Percentiles rank a stretch among this genome's conserved stretches.
These are phyloP conservation scores for Tyto alba DNA, from an alignment of 2,113 vertebrate genomes.

Conservation along the genomic window DNA sequence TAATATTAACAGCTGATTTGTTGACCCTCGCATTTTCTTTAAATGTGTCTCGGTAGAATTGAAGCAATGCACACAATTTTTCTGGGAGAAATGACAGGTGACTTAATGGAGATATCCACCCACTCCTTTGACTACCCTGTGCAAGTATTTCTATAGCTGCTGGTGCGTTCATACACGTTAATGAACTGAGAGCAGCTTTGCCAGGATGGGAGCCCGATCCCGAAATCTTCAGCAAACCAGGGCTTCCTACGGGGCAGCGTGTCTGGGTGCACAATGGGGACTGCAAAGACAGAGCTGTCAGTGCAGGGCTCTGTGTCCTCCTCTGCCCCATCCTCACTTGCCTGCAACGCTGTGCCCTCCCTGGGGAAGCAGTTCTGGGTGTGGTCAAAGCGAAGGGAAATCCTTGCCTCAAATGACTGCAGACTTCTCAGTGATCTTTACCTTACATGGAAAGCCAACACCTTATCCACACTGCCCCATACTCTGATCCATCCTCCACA, in stretches of 20 bases:
- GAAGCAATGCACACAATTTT: neutral
- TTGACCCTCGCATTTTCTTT: neutral
- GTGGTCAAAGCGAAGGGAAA: neutral
- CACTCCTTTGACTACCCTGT: neutral
- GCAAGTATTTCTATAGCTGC: neutral
- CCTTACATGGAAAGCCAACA: accelerated
- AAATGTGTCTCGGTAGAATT: neutral
- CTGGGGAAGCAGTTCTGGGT: neutral
- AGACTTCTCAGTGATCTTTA: neutral
- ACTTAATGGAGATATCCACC: neutral
- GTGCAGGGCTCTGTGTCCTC: accelerated
- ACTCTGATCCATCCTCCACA: neutral
- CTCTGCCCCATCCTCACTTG: neutral
- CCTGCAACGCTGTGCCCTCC: accelerated
- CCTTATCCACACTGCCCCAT: neutral
- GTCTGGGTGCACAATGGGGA: neutral
- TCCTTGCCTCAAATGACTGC: neutral
- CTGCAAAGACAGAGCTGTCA: neutral
- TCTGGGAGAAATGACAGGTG: neutral
- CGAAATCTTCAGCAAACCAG: neutral
- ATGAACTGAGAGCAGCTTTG: neutral
- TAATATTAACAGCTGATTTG: neutral
- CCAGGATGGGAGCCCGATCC: neutral
- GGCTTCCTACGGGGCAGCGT: accelerated
- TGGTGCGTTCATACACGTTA: neutral